Evolutionary conservation across 1,140 invertebrate genomes (phyloP).

Genomic region (Aphaenogaster floridana): DNA sequence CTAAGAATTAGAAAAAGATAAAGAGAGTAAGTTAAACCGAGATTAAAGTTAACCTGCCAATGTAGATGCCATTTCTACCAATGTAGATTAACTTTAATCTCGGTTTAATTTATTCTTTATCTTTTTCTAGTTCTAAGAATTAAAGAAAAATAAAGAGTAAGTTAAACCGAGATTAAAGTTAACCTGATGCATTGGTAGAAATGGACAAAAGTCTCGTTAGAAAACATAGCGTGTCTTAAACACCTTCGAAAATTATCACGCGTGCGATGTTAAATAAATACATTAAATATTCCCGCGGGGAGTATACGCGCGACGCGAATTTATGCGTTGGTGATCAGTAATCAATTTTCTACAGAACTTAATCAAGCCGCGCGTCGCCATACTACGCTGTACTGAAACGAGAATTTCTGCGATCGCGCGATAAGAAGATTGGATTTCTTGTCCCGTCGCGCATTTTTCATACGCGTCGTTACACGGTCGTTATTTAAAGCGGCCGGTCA

Average conservation of each 20-base stretch:
- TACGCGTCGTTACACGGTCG: conserved; percentile 17
- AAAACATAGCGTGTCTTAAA: neutral
- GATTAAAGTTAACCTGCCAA: no score
- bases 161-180: no score
- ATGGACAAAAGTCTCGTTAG: neutral
- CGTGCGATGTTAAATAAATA: neutral
- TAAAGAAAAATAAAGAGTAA: no score
- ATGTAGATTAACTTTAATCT: no score
- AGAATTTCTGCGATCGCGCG: conserved; percentile 36
- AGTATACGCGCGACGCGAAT: neutral
- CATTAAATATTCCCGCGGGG: neutral
- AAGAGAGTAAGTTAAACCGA: no score
- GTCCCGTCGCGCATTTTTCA: conserved; percentile 7
- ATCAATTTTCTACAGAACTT: conserved; percentile 41
- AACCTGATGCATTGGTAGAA: no score
- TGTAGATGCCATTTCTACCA: no score
- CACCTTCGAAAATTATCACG: neutral
- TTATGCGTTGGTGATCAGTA: neutral
- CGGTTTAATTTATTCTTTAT: no score
- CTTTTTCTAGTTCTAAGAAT: no score
- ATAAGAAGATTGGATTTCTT: conserved; percentile 57
- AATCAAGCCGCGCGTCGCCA: neutral
- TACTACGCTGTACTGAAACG: neutral
- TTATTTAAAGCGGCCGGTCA: conserved; percentile 42
- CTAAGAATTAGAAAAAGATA: no score